Base-by-base conservation (phyloP, 2,113 vertebrate species). In the Cheirogaleus medius region DNA sequence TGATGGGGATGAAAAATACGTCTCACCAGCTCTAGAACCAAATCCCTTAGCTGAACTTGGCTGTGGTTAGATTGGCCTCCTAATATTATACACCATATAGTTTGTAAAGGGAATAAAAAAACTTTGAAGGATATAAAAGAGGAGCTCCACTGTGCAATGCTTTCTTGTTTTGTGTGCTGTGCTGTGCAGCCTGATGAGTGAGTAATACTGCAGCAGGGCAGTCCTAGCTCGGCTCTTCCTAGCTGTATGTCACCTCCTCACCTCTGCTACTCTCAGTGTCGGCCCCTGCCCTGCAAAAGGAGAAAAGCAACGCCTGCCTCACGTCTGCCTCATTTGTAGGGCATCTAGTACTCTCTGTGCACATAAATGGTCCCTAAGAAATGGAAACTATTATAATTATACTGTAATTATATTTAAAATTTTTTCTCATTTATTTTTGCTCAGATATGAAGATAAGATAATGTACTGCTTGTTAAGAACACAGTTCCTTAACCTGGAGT, bases 301-400 rank as follows among this genome's bases (percentile, higher is more conserved):
- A 81, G 34, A 42, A 25, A 91, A 74, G 1, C 20, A 52, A 49
- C 4, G 27, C 10, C 8, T 10, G 6, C 32, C 14, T 73, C 73
- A 27, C 2, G 4, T 18, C 37, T 27, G 64, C 9, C 27, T 73
- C 13, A 64, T 89, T 87, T 63, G 54, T 39, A 68, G 68, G 87
- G 74, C 42, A 42, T 47, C 34, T 37, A 54, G 49, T 87, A 34
- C 76, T 74, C 1, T 64, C 78, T 8, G 15, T 27, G 25, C 13
- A 42, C 21, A 69, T 42, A 58, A 71, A 77, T 21, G 29, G 37
- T 25, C 39, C 25, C 27, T 88, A 44, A 37, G 66, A 95, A 71
- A 56, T 81, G 25, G 21, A 95, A 91, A 89, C 87, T 4, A 78
- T 66, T 86, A 73, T 89, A 83, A 89, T 66, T 73, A 87, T 32